Evolutionary conservation across 2,113 vertebrate genomes (phyloP).

Genomic region (Platanista minor): DNA sequence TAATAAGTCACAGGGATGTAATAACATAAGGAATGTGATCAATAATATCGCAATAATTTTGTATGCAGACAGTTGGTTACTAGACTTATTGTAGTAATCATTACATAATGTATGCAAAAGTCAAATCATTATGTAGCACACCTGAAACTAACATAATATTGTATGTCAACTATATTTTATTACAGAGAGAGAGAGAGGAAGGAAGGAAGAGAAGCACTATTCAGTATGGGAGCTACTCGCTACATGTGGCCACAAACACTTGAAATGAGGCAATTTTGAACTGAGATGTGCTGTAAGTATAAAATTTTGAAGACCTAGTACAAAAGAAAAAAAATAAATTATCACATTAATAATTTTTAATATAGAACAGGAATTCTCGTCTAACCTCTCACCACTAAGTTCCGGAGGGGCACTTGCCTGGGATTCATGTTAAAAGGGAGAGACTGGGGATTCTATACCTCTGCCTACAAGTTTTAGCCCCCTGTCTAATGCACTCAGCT

Average conservation of each 20-base stretch:
- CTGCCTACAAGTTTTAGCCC: not conserved
- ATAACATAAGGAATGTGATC: not conserved
- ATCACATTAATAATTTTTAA: not conserved
- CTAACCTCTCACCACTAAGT: not conserved
- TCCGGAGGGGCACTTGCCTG: not conserved
- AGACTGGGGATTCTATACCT: not conserved
- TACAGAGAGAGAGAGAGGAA: not conserved
- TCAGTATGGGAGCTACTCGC: not conserved
- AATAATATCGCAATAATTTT: not conserved
- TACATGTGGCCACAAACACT: not conserved
- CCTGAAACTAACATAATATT: not conserved
- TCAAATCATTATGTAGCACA: not conserved
- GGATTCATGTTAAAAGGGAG: not conserved
- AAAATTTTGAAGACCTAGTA: not conserved
- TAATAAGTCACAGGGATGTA: not conserved
- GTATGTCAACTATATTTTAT: not conserved
- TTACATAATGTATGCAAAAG: not conserved
- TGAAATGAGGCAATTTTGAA: not conserved
- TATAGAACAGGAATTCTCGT: not conserved
- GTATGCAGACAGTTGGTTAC: not conserved
- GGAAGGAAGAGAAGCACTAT: not conserved
- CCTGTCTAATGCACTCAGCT: not conserved
- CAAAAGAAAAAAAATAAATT: not conserved
- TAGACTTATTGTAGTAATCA: not conserved
- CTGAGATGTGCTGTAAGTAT: not conserved